Evolutionary conservation across 2,888 invertebrate genomes (phyloP), one percentile per base, ranked within the genome.

Genomic region (Melieria picta): DNA sequence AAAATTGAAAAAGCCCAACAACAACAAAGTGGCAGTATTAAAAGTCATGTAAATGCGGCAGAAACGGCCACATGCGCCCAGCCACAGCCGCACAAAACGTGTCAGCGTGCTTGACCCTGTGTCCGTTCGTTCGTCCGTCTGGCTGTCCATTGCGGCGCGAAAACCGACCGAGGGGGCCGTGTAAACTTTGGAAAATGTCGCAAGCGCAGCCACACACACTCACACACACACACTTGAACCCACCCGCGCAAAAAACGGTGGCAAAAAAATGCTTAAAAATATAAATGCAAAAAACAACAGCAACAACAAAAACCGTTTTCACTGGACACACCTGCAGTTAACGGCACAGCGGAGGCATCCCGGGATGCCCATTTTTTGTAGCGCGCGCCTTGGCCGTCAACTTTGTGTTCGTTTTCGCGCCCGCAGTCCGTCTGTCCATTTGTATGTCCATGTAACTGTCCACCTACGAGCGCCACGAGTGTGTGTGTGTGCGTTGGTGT

Each of bases 401-500:
- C 52, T 11, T 13, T 67, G 52, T 61, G 60, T 50, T 60, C 60
- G 48, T 45, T 60, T 61, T 67, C 52, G 67, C 61, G 60, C 60
- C 61, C 67, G 60, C 61, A 60, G 45, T 50, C 50, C 58, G 45
- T 42, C 43, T 42, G 16, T 10, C 13, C 5, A 43, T 5, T 10
- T 58, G 66, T 9, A n/a, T 50, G 13, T 42, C 5, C 43, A 30
- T 55, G 13, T 43, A 13, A 46, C 7, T 11, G 9, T 55, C 30
- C 30, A 30, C 30, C 30, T 30, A 30, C 1, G 30, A 30, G 30
- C 16, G 16, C 16, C 16, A 13, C 30, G 16, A 13, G 46, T 48
- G 50, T 45, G 9, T 58, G 69, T 73, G 75, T 74, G 76, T 69
- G 69, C 73, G 75, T 75, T 65, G 76, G 11, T 16, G 43, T n/a